Conservation (phyloP, 2,797 vertebrate genomes). For the Falco cherrug region DNA sequence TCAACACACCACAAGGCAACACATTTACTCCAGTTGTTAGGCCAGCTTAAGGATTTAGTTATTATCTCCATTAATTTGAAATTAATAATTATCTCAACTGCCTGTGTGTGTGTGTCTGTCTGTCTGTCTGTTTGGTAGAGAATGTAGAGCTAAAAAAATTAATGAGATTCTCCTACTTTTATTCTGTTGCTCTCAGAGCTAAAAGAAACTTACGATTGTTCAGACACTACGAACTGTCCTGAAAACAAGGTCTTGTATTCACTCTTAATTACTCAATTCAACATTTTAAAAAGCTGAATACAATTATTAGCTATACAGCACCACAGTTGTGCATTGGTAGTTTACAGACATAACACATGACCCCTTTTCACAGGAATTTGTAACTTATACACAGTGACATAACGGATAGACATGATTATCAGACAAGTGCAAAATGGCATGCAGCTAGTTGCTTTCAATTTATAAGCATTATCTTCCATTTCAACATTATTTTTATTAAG, state of each 20-base stretch:
- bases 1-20: neutral
- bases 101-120: neutral
- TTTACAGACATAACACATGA: conserved; percentile 21
- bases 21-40: neutral
- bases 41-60: neutral
- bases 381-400: neutral
- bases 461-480: neutral
- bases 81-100: neutral
- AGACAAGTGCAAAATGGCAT: conserved; percentile 53
- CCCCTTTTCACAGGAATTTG: neutral
- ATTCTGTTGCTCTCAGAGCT: neutral
- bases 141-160: neutral
- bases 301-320: neutral
- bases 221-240: neutral
- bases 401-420: neutral
- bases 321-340: neutral
- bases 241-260: neutral
- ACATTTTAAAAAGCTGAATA: neutral
- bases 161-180: neutral
- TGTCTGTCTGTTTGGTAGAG: neutral
- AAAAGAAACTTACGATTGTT: neutral
- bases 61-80: neutral
- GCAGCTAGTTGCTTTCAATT: conserved; percentile 17
- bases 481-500: neutral
- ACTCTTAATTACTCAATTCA: neutral